Conservation (phyloP, 2,797 vertebrate species). For the Agapornis canus region DNA sequence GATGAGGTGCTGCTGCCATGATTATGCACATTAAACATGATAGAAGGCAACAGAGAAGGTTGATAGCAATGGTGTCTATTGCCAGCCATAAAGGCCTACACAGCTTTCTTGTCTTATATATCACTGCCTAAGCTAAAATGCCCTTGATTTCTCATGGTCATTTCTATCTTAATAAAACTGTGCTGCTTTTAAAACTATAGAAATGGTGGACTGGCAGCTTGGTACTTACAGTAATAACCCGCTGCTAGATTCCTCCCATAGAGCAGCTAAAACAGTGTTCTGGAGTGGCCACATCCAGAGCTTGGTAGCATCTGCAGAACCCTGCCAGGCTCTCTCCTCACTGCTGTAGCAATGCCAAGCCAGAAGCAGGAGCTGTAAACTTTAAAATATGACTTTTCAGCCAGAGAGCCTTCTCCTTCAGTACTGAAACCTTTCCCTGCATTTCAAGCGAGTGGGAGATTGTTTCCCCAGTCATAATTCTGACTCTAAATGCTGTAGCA, state of each 20-base stretch:
- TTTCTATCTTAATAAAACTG: neutral
- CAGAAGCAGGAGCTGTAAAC: conserved; percentile 72
- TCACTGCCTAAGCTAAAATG: neutral
- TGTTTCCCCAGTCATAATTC: conserved; percentile 53
- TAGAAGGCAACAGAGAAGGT: neutral
- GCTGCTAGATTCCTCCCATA: neutral
- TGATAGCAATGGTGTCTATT: neutral
- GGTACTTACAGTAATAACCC: conserved; percentile 28
- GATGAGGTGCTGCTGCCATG: neutral
- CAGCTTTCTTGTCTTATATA: neutral
- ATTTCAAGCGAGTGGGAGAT: conserved; percentile 59
- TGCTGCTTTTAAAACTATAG: neutral
- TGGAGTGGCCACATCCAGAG: conserved; percentile 8
- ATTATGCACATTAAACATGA: neutral
- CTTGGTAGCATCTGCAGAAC: neutral
- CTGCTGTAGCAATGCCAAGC: conserved; percentile 65
- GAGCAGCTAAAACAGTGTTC: conserved; percentile 10
- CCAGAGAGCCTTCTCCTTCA: conserved; percentile 45
- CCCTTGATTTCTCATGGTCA: neutral
- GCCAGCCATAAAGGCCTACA: neutral
- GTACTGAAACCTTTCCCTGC: conserved; percentile 49
- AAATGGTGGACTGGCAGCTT: neutral
- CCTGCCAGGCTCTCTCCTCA: neutral
- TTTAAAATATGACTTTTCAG: conserved; percentile 66
- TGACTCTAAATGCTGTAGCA: conserved; percentile 79